phyloP scores from a whole-genome alignment of 2,113 vertebrate genomes.

The Merops nubicus region DNA sequence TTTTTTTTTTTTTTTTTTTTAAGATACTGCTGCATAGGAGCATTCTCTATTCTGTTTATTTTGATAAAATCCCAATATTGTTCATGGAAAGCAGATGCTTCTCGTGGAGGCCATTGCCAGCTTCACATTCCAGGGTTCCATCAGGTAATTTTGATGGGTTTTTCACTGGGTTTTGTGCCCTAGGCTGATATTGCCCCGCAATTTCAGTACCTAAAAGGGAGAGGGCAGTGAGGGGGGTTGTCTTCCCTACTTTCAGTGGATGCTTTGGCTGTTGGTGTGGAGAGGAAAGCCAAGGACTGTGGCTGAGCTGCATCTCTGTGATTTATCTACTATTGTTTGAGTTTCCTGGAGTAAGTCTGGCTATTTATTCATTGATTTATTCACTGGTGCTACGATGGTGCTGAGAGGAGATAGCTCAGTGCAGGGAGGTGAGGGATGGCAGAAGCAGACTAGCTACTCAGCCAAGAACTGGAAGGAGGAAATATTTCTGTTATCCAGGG shows the following conservation, averaged over 20 bases:
- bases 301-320: background rate
- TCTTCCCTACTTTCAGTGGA: background rate
- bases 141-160: slow-evolving; percentile 3
- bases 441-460: background rate
- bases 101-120: background rate
- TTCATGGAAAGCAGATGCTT: background rate
- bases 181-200: background rate
- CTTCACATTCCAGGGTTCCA: background rate
- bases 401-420: background rate
- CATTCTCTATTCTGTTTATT: background rate
- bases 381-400: accelerated
- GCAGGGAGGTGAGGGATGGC: background rate
- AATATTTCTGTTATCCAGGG: background rate
- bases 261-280: background rate
- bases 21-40: background rate
- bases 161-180: background rate
- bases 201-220: background rate
- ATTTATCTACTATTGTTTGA: background rate
- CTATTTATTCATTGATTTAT: background rate
- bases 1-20: background rate
- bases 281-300: background rate
- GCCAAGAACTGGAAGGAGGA: background rate
- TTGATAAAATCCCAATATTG: slow-evolving; percentile 3
- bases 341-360: background rate
- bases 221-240: background rate